Percentiles rank a stretch among this genome's conserved stretches.
These are phyloP conservation scores for Atractosteus spatula DNA, from an alignment of 2,113 vertebrate species.

Conservation along the genomic window DNA sequence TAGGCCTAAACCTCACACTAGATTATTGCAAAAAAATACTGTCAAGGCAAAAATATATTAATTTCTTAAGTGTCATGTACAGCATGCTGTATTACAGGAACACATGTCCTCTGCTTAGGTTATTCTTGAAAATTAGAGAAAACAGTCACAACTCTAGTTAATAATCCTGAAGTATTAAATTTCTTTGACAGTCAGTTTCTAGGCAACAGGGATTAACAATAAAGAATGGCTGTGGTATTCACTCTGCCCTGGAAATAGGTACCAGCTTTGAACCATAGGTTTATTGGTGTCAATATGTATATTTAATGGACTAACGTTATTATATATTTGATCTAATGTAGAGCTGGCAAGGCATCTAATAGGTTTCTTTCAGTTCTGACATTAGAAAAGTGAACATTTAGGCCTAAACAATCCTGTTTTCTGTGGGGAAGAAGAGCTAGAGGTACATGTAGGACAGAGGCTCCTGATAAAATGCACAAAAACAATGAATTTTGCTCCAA, in stretches of 20 bases:
- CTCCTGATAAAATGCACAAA: background rate
- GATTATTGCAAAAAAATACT: too few relatives aligned
- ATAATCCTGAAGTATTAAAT: conserved; percentile 40
- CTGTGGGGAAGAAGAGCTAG: background rate
- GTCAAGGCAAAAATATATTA: too few relatives aligned
- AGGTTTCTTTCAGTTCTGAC: conserved; percentile 15
- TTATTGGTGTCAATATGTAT: conserved; percentile 22
- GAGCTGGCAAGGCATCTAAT: conserved; percentile 9
- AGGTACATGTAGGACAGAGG: background rate
- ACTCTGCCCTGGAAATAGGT: conserved; percentile 28
- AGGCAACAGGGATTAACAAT: conserved; percentile 39
- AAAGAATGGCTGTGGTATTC: conserved; percentile 27
- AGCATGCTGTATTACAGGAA: too few relatives aligned
- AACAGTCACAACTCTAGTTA: conserved; percentile 32
- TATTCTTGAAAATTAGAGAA: conserved; percentile 25
- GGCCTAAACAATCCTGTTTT: background rate
- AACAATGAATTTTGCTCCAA: too few relatives aligned
- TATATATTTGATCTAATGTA: conserved; percentile 21
- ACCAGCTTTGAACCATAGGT: conserved; percentile 34
- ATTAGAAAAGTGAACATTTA: conserved; percentile 4
- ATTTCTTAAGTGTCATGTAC: too few relatives aligned
- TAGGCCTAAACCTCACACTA: conserved; percentile 44
- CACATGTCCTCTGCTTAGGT: background rate
- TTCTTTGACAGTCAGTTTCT: conserved; percentile 35
- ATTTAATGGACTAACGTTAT: conserved; percentile 26